Evolutionary conservation across 2,797 vertebrate genomes (phyloP), one percentile per base, ranked within the genome.

Genomic region (Myotis planiceps): DNA sequence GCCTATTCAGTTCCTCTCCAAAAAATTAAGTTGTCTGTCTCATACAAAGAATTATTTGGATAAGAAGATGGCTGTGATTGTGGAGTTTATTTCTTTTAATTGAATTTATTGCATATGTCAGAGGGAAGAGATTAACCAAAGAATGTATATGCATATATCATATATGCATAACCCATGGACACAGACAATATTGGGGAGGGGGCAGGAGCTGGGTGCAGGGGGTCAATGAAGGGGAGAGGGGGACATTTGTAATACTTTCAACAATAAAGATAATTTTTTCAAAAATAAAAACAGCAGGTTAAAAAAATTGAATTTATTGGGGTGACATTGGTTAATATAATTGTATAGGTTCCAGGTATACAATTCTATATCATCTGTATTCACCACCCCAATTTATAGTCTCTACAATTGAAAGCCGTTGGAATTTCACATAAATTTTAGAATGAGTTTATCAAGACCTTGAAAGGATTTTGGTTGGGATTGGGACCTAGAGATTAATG

Each of bases 381-480:
- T 23, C 47, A 76, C 19, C 19, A 8, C 74, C 10, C 74, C n/a
- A 71, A 42, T 71, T 71, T 42, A 25, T 76, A 76, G 25, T 60
- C 27, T 88, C 39, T 42, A 27, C 15, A 37, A 12, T 37, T 42
- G 66, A 80, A 93, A 66, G 21, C 72, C 42, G 2, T 63, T 69
- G 63, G 65, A 87, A 53, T 91, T 91, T 83, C 88, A 84, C 39
- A 18, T 63, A 80, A 32, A 68, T 80, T 95, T 91, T 74, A 88
- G 49, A 88, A 88, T 63, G 49, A 94, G 72, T 29, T 75, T 80
- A 55, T 80, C 42, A 92, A 68, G 58, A 47, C 55, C 29, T 45
- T 53, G 27, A 74, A 34, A 83, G 1, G 5, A n/a, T 71, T 81
- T 86, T 55, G 47, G 69, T 42, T 95, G 81, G 49, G 69, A 51